These are phyloP conservation scores for Merodon equestris DNA, from an alignment of 2,888 invertebrate genomes.

Conservation along the genomic window DNA sequence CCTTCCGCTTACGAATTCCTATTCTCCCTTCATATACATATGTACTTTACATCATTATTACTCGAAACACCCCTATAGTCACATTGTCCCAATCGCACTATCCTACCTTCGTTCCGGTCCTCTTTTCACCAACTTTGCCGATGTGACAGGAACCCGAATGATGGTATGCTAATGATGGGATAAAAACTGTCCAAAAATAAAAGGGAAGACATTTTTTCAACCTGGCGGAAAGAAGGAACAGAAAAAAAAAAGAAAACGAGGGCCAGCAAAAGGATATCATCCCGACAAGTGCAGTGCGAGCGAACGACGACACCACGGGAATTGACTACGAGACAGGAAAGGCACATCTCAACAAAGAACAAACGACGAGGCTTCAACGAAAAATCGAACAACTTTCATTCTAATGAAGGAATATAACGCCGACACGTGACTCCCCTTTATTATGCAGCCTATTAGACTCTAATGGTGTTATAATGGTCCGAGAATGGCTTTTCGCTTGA, in stretches of 20 bases:
- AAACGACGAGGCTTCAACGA: conserved; percentile 19
- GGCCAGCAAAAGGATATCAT: conserved; percentile 42
- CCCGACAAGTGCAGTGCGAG: conserved; percentile 66
- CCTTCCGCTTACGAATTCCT: conserved; percentile 61
- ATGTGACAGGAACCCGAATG: not conserved
- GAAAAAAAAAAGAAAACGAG: conserved; percentile 3
- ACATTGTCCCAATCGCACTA: not conserved
- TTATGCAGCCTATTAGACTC: conserved; percentile 69
- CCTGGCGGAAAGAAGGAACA: not conserved
- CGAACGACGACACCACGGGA: conserved; percentile 2
- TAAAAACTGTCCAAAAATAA: not conserved
- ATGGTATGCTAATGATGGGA: conserved; percentile 46
- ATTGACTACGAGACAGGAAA: too few species aligned
- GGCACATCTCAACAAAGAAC: not conserved
- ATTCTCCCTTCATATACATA: conserved; percentile 21
- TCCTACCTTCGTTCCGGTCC: not conserved
- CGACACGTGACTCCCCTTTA: conserved; percentile 64
- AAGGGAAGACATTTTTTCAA: not conserved
- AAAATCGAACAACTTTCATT: conserved; percentile 65
- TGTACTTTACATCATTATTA: conserved; percentile 61
- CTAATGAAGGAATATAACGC: conserved; percentile 67
- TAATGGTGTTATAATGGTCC: conserved; percentile 70
- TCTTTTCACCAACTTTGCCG: too few species aligned
- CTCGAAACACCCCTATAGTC: conserved; percentile 15
- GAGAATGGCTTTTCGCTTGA: conserved; percentile 68